A percentile compares a stretch with the other conserved stretches of the same genome.
These are phyloP conservation scores for Colistium nudipinnis DNA, from an alignment of 2,113 vertebrate genomes.

Conservation along the genomic window DNA sequence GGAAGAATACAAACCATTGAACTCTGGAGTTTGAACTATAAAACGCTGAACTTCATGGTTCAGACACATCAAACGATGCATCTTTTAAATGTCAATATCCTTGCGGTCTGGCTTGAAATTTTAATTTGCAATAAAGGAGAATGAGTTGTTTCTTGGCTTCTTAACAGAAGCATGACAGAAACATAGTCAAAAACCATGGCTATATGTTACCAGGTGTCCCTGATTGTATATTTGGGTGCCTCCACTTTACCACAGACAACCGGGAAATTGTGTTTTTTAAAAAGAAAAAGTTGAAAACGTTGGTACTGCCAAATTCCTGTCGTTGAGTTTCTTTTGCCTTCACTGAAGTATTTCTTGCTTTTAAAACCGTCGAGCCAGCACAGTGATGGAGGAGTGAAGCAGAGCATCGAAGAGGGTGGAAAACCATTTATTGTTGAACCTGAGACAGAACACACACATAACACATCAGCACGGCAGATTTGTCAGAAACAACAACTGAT, in stretches of 20 bases:
- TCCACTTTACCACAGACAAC: neutral
- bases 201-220: neutral
- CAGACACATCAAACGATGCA: too few relatives aligned
- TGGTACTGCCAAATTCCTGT: neutral
- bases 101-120: neutral
- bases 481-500: neutral
- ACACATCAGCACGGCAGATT: neutral
- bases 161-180: conserved; percentile 1
- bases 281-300: neutral
- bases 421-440: neutral
- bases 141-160: neutral
- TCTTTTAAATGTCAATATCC: too few relatives aligned
- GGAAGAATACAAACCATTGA: too few relatives aligned
- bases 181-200: neutral
- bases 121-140: neutral
- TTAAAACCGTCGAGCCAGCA: neutral
- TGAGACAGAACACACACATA: neutral
- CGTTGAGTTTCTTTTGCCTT: neutral
- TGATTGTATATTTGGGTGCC: neutral
- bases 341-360: neutral
- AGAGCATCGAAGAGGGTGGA: neutral
- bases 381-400: neutral
- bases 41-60: neutral
- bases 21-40: neutral
- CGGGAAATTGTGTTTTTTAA: neutral